phyloP scores from a whole-genome alignment of 2,888 invertebrate genomes.

The Ophion slaviceki region DNA sequence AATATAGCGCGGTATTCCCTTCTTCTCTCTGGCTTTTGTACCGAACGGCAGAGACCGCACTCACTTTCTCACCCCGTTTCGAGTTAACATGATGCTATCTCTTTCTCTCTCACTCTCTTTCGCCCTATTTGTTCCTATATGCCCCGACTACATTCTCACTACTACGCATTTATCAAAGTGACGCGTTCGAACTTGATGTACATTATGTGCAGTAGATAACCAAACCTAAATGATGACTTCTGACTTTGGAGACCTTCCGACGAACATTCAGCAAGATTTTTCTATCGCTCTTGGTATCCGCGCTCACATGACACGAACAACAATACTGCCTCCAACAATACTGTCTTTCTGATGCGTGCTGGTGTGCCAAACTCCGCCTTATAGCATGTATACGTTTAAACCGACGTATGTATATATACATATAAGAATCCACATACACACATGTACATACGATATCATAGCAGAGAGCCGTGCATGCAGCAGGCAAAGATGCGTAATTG shows the following conservation, averaged over 20 bases:
- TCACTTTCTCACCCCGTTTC: conserved; percentile 65
- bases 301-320: conserved; percentile 25
- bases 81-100: conserved; percentile 42
- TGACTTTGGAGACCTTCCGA: conserved; percentile 22
- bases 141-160: conserved; percentile 9
- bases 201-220: background rate
- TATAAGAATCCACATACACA: conserved; percentile 17
- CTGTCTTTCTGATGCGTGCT: conserved; percentile 54
- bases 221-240: conserved; percentile 15
- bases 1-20: conserved; percentile 68
- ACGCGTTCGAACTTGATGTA: conserved; percentile 41
- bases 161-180: conserved; percentile 57
- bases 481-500: conserved; percentile 83
- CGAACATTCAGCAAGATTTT: too few relatives aligned
- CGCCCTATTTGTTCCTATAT: background rate
- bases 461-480: conserved; percentile 61
- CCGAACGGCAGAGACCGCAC: conserved; percentile 56
- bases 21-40: conserved; percentile 63
- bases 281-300: conserved; percentile 5
- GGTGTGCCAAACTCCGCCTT: conserved; percentile 19
- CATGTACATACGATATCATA: conserved; percentile 64
- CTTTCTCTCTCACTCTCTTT: conserved; percentile 16
- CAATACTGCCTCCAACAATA: conserved; percentile 70
- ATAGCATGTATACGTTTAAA: background rate
- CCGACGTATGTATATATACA: too few relatives aligned